A percentile compares a stretch with the other conserved stretches of the same genome.
Conservation (phyloP, 1,140 invertebrate genomes). For the Pygmarrhopalites habei region DNA sequence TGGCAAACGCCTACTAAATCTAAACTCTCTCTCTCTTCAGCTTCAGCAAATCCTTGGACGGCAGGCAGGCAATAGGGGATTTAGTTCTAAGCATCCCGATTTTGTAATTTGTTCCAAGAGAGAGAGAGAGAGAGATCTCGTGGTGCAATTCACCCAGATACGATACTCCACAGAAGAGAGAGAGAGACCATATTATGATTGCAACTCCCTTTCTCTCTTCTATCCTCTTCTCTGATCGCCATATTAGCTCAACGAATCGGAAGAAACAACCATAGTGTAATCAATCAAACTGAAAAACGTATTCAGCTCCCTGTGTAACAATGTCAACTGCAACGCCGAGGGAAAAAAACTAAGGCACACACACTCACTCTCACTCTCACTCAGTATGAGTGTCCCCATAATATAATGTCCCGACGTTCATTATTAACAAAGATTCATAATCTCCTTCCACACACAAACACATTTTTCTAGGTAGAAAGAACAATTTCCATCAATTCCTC, state of each 20-base stretch:
- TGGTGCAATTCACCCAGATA: too few species aligned
- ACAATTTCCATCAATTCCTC: too few species aligned
- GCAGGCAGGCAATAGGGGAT: constrained; percentile 1
- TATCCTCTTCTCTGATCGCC: constrained; percentile 3
- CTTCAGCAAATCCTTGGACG: neutral
- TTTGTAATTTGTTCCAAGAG: constrained; percentile 7
- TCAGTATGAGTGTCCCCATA: too few species aligned
- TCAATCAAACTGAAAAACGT: constrained; percentile 13
- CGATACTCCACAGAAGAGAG: too few species aligned
- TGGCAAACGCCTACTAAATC: constrained; percentile 2
- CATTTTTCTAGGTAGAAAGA: too few species aligned
- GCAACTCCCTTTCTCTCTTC: neutral
- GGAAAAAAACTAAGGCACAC: too few species aligned
- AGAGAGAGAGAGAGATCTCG: too few species aligned
- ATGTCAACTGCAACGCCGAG: neutral
- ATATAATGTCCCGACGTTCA: too few species aligned
- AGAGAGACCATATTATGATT: neutral
- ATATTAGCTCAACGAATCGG: constrained; percentile 16
- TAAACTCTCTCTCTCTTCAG: too few species aligned
- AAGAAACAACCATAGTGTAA: constrained; percentile 18
- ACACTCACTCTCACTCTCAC: neutral
- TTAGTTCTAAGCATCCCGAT: constrained; percentile 6
- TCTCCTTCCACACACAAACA: neutral
- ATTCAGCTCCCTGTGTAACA: constrained; percentile 6
- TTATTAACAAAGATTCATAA: too few species aligned